phyloP scores from a whole-genome alignment of 2,797 vertebrate genomes.

The Thaleichthys pacificus region DNA sequence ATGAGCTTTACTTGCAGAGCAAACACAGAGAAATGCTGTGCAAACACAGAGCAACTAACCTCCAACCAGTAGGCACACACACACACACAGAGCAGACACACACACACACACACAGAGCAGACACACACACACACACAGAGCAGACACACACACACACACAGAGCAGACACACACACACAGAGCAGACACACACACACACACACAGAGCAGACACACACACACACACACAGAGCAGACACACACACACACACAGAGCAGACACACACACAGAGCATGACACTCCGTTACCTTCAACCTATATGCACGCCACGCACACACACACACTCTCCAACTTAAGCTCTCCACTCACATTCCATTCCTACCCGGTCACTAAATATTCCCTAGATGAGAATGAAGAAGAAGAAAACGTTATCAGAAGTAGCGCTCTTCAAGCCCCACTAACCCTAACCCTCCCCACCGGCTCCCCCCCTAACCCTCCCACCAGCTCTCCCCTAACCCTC shows the following conservation, averaged over 20 bases:
- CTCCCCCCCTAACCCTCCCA: too few species aligned
- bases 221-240: background rate
- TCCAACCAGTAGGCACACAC: constrained; percentile 34
- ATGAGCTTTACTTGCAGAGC: constrained; percentile 45
- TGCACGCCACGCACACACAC: background rate
- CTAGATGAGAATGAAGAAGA: constrained; percentile 59
- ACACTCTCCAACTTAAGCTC: constrained; percentile 20
- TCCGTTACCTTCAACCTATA: background rate
- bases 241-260: background rate
- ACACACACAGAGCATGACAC: constrained; percentile 11
- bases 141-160: background rate
- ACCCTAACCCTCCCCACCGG: too few species aligned
- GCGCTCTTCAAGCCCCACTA: too few species aligned
- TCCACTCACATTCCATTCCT: constrained; percentile 41
- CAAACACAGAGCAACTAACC: constrained; percentile 40
- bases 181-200: constrained; percentile 14
- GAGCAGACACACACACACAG: constrained; percentile 17
- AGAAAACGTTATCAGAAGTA: constrained; percentile 61
- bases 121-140: too few species aligned
- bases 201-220: too few species aligned
- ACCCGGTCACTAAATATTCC: constrained; percentile 62
- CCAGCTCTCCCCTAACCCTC: too few species aligned
- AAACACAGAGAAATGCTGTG: constrained; percentile 10
- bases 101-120: constrained; percentile 12
- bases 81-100: constrained; percentile 11